A percentile compares a stretch with the other conserved stretches of the same genome.
phyloP scores from a whole-genome alignment of 2,113 vertebrate genomes.

The Saguinus imperator region DNA sequence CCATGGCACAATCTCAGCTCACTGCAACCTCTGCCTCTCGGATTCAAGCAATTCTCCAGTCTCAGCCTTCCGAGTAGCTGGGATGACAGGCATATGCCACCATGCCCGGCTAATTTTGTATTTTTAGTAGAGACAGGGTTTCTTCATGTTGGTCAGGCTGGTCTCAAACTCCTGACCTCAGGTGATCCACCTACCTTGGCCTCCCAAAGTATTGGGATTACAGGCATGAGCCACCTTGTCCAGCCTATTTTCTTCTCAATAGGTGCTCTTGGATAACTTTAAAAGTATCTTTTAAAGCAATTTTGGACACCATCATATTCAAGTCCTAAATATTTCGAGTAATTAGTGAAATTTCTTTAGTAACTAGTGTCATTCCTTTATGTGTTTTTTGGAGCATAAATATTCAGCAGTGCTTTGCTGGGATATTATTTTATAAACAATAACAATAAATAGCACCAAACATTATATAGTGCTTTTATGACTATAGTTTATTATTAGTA shows the following conservation, averaged over 20 bases:
- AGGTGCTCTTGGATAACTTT: not conserved
- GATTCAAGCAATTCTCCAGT: too few species aligned
- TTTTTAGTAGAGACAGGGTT: too few species aligned
- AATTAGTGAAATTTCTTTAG: conserved; percentile 32
- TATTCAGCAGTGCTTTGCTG: not conserved
- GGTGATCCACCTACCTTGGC: too few species aligned
- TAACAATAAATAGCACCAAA: conserved; percentile 5
- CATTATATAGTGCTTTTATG: not conserved
- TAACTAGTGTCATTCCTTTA: conserved; percentile 8
- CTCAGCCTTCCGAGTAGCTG: too few species aligned
- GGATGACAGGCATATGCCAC: too few species aligned
- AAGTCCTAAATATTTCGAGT: conserved; percentile 17
- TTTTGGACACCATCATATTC: not conserved
- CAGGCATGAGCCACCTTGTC: too few species aligned
- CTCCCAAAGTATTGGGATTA: too few species aligned
- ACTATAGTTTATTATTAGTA: conserved; percentile 5
- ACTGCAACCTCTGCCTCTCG: too few species aligned
- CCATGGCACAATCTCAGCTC: too few species aligned
- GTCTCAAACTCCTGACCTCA: too few species aligned
- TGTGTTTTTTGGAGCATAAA: not conserved
- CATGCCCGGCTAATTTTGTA: too few species aligned
- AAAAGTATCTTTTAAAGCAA: conserved; percentile 25
- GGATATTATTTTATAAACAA: conserved; percentile 14
- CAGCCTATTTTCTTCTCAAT: not conserved
- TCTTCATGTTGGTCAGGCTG: too few species aligned